These are phyloP conservation scores for Oryzias woworae DNA, from an alignment of 2,113 vertebrate genomes.

Conservation along the genomic window DNA sequence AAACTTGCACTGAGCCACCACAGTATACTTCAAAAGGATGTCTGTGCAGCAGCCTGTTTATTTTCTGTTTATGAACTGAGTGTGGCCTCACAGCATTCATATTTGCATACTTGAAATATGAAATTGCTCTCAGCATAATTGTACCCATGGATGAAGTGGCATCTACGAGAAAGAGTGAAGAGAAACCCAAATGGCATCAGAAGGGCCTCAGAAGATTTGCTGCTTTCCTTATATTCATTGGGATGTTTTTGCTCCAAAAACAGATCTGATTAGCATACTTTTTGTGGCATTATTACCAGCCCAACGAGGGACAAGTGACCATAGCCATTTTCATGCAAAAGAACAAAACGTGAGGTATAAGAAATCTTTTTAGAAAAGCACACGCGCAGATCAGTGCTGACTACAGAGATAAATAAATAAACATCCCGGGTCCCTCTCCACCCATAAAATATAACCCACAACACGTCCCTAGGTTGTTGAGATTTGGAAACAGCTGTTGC, in stretches of 20 bases:
- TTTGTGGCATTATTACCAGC: constrained; percentile 29
- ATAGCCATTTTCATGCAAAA: constrained; percentile 39
- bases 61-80: constrained; percentile 45
- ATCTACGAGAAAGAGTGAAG: constrained; percentile 43
- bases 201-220: constrained; percentile 46
- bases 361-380: constrained; percentile 35
- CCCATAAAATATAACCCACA: constrained; percentile 78
- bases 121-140: constrained; percentile 72
- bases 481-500: constrained; percentile 82
- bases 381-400: constrained; percentile 56
- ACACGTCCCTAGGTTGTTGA: constrained; percentile 77
- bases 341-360: constrained; percentile 48
- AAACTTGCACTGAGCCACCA: constrained; percentile 21
- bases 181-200: constrained; percentile 50
- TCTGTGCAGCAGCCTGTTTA: constrained; percentile 41
- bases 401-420: constrained; percentile 77
- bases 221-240: constrained; percentile 50
- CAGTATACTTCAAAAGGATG: constrained; percentile 49
- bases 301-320: constrained; percentile 33
- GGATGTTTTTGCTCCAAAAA: constrained; percentile 48
- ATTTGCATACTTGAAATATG: constrained; percentile 73
- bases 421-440: constrained; percentile 69
- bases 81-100: constrained; percentile 44
- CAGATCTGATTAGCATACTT: constrained; percentile 61
- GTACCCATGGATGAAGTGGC: constrained; percentile 48